Conservation (phyloP, 1,140 invertebrate species). For the Leptinotarsa undecemlineata region DNA sequence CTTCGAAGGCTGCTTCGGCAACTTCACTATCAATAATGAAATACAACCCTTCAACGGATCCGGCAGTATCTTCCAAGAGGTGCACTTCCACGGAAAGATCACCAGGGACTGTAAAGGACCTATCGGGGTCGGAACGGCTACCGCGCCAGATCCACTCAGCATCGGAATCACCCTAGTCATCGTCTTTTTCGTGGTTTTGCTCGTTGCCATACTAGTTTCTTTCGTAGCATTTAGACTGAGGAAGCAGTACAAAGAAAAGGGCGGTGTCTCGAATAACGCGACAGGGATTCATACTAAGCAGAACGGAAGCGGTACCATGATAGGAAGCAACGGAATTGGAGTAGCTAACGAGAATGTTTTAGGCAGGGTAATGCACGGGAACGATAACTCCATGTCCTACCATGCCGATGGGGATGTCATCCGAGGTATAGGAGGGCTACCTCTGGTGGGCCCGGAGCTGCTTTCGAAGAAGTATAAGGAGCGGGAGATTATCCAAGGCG, state of each 20-base stretch:
- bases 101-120: slow-evolving; percentile 68
- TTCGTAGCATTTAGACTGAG: slow-evolving; percentile 87
- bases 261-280: slow-evolving; percentile 61
- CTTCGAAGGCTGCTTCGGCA: slow-evolving; percentile 88
- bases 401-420: slow-evolving; percentile 70
- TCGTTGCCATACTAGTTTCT: slow-evolving; percentile 85
- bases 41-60: slow-evolving; percentile 86
- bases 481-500: slow-evolving; percentile 71
- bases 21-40: slow-evolving; percentile 87
- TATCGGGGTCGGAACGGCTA: slow-evolving; percentile 72
- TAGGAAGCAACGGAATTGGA: slow-evolving; percentile 62
- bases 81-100: slow-evolving; percentile 71
- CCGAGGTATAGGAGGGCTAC: slow-evolving; percentile 66
- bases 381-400: slow-evolving; percentile 64
- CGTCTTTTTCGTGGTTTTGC: slow-evolving; percentile 88
- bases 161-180: slow-evolving; percentile 91
- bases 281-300: slow-evolving; percentile 67
- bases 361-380: slow-evolving; percentile 60
- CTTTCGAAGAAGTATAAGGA: slow-evolving; percentile 88
- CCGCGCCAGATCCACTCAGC: slow-evolving; percentile 81
- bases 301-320: slow-evolving; percentile 63
- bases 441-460: slow-evolving; percentile 77
- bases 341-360: slow-evolving; percentile 61
- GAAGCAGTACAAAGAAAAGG: slow-evolving; percentile 83
- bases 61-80: slow-evolving; percentile 76